Evolutionary conservation across 2,888 invertebrate species (phyloP).

Genomic region (Palloptera scutellata): DNA sequence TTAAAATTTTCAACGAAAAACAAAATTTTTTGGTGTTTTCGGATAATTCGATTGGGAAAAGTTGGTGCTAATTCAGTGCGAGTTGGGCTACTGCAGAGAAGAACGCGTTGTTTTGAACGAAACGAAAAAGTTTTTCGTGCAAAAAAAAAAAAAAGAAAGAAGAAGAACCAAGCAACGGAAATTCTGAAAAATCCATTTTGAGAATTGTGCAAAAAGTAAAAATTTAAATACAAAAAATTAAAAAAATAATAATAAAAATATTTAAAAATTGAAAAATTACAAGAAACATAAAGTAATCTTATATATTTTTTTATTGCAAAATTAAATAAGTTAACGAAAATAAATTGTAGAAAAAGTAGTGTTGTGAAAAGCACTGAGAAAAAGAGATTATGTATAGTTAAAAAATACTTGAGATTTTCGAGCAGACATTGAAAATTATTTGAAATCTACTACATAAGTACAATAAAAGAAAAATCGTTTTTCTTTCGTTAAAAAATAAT

Average conservation of each 20-base stretch:
- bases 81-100: conserved; percentile 63
- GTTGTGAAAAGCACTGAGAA: no score
- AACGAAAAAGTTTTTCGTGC: conserved; percentile 6
- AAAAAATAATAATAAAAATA: conserved; percentile 4
- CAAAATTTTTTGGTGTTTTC: conserved; percentile 33
- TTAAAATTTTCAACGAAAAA: conserved; percentile 22
- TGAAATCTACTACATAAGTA: no score
- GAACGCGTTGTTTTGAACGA: conserved; percentile 60
- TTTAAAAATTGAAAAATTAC: neutral
- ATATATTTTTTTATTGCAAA: neutral
- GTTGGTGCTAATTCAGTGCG: conserved; percentile 63
- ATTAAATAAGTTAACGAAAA: neutral
- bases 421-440: no score
- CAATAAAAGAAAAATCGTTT: no score
- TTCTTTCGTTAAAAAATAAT: no score
- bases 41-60: conserved; percentile 36
- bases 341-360: neutral
- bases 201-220: neutral
- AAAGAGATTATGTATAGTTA: no score
- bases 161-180: conserved; percentile 7
- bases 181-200: neutral
- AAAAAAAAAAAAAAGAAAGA: conserved; percentile 9
- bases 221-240: neutral
- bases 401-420: no score
- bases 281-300: neutral